Evolutionary conservation across 1,140 invertebrate genomes (phyloP), one percentile per base, ranked within the genome.

Genomic region (Trachelipus rathkii): DNA sequence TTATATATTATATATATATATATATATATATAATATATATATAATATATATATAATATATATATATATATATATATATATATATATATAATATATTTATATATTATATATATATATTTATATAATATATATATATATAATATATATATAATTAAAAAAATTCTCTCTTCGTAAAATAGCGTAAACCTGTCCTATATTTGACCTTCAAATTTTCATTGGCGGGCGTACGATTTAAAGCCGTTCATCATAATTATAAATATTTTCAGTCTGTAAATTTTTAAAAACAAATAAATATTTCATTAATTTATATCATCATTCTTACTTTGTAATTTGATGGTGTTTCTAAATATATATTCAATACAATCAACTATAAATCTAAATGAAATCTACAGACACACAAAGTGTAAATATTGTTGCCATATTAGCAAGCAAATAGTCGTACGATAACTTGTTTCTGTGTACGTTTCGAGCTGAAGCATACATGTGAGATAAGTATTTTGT

Each of bases 121-220:
- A 60, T 60, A 60, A 60, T 60, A 60, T 60, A 60, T 60, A 60
- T 60, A 60, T 60, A 60, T 60, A 60, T 60, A 3, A 60, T 60
- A 13, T 60, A 15, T 60, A 15, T 60, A 33, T 33, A 33, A 33
- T 33, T 33, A 33, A 33, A 33, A 33, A 33, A 33, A 33, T 33
- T 33, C 33, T 33, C 33, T 33, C 33, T 33, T 33, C 33, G 33
- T 60, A 60, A 60, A 19, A 60, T 19, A 60, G 19, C 50, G 50
- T 60, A 60, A 60, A 60, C 50, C 50, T 60, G 50, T 60, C 50
- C 50, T 60, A 60, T 60, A 60, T 60, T 19, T 60, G 50, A 60
- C 50, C 50, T 60, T 60, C 50, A 60, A 60, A 60, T 4, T 60
- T 33, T 33, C 33, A 33, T 33, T 3, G 33, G 33, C 33, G 33